These are phyloP conservation scores for Latrodectus elegans DNA, from an alignment of 2,888 invertebrate species.

Conservation along the genomic window DNA sequence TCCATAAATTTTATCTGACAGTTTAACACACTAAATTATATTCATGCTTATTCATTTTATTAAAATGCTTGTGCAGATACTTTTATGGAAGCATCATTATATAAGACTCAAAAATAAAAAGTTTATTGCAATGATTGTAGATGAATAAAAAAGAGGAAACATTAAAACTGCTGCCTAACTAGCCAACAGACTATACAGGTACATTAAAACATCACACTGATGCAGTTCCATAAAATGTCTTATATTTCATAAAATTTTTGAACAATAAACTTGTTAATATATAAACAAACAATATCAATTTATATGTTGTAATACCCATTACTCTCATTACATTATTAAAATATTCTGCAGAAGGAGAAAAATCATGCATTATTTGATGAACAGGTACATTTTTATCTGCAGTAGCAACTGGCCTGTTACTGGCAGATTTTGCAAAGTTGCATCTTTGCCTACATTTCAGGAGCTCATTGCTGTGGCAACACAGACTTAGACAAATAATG, in stretches of 20 bases:
- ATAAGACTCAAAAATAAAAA: slow-evolving; percentile 33
- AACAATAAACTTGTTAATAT: slow-evolving; percentile 48
- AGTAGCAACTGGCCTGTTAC: slow-evolving; percentile 4
- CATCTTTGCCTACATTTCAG: background rate
- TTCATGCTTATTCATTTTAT: slow-evolving; percentile 9
- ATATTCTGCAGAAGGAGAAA: slow-evolving; percentile 53
- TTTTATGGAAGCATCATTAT: slow-evolving; percentile 18
- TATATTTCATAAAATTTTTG: slow-evolving; percentile 57
- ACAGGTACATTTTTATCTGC: slow-evolving; percentile 1
- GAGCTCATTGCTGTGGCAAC: background rate
- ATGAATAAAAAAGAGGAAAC: slow-evolving; percentile 12
- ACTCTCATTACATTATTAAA: slow-evolving; percentile 54
- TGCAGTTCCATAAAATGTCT: slow-evolving; percentile 51
- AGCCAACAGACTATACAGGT: slow-evolving; percentile 66
- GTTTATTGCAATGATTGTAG: slow-evolving; percentile 33
- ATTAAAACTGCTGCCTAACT: slow-evolving; percentile 62
- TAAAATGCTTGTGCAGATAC: slow-evolving; percentile 44
- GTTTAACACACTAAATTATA: slow-evolving; percentile 10
- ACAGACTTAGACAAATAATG: background rate
- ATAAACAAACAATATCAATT: slow-evolving; percentile 61
- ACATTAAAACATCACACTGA: slow-evolving; percentile 60
- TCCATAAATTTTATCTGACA: too few relatives aligned
- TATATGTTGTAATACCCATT: slow-evolving; percentile 54
- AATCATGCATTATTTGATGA: slow-evolving; percentile 23
- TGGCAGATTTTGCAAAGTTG: slow-evolving; percentile 8